phyloP scores from a whole-genome alignment of 2,113 vertebrate genomes.

The Scopus umbretta region DNA sequence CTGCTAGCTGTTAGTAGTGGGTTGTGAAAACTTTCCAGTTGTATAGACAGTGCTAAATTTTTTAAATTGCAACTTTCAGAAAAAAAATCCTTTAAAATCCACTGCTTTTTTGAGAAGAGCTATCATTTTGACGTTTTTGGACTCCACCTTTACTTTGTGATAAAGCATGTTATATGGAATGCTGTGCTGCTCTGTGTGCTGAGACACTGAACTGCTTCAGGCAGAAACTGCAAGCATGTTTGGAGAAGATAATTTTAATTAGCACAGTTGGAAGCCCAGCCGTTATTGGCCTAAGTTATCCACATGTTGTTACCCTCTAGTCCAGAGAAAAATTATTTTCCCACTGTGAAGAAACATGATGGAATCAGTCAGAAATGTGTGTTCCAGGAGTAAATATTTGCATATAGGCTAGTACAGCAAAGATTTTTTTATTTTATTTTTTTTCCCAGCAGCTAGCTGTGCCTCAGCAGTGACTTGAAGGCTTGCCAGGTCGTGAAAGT shows the following conservation, averaged over 20 bases:
- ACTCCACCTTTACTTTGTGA: background rate
- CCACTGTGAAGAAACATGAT: background rate
- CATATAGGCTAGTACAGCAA: background rate
- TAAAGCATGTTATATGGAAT: fast-evolving
- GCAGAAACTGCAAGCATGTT: background rate
- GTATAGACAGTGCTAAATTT: background rate
- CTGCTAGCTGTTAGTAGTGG: background rate
- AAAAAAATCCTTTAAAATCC: background rate
- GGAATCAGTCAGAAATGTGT: background rate
- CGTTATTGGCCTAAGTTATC: background rate
- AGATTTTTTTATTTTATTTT: background rate
- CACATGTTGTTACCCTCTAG: background rate
- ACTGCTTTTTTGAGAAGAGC: background rate
- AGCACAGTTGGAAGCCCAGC: background rate
- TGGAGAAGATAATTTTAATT: background rate
- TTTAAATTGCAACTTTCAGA: background rate
- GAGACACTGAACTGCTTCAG: background rate
- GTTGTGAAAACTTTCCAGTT: background rate
- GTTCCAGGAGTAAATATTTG: background rate
- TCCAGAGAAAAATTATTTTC: background rate
- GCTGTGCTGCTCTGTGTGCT: background rate
- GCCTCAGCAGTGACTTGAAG: background rate
- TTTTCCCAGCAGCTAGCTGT: background rate
- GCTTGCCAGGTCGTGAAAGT: background rate
- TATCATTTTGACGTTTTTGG: background rate